These are phyloP conservation scores for Augiades crinisus DNA, from an alignment of 2,888 invertebrate genomes.

Conservation along the genomic window DNA sequence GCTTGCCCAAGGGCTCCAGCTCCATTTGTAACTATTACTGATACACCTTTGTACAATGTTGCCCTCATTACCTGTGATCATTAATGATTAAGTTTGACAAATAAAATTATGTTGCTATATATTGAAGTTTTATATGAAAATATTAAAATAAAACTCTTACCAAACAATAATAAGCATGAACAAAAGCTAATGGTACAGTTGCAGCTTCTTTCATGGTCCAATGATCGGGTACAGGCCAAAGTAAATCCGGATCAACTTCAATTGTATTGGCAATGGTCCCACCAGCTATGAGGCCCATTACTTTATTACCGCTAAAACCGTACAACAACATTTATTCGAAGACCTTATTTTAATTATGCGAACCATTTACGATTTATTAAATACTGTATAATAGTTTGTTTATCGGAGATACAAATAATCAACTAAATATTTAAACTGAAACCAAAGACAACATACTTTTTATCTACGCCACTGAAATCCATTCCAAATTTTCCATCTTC, in stretches of 20 bases:
- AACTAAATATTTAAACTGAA: too few species aligned
- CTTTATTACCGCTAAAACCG: slow-evolving; percentile 64
- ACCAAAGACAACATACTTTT: slow-evolving; percentile 23
- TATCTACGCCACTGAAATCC: slow-evolving; percentile 24
- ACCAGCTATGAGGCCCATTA: slow-evolving; percentile 83
- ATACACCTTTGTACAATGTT: background rate
- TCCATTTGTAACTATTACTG: slow-evolving; percentile 27
- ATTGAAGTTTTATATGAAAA: too few species aligned
- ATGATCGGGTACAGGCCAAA: slow-evolving; percentile 84
- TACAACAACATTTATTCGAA: background rate
- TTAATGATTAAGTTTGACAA: too few species aligned
- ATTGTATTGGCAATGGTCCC: slow-evolving; percentile 80
- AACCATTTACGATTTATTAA: too few species aligned
- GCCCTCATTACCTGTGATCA: slow-evolving; percentile 9
- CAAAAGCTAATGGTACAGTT: slow-evolving; percentile 87
- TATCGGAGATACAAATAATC: too few species aligned
- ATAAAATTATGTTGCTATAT: too few species aligned
- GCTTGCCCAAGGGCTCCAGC: slow-evolving; percentile 35
- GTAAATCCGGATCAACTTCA: slow-evolving; percentile 66
- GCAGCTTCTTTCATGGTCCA: slow-evolving; percentile 88
- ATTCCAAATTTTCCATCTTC: slow-evolving; percentile 15
- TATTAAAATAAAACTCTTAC: slow-evolving; percentile 39
- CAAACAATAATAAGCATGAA: slow-evolving; percentile 51
- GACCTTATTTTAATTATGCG: background rate
- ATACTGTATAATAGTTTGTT: too few species aligned